Evolutionary conservation across 2,113 vertebrate species (phyloP).

Genomic region (Tiliqua scincoides): DNA sequence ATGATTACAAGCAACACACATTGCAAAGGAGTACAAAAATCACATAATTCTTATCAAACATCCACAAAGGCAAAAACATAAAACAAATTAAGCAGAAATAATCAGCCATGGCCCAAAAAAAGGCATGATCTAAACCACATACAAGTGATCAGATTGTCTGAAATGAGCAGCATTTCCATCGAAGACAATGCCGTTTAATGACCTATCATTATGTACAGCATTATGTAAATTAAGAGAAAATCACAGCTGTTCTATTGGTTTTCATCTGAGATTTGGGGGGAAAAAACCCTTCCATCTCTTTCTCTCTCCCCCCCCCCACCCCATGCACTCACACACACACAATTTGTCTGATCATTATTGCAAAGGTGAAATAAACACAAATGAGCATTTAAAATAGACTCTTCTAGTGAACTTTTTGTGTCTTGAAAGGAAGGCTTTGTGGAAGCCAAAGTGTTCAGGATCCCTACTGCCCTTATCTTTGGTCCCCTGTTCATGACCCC

Average conservation of each 20-base stretch:
- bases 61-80: conserved; percentile 37
- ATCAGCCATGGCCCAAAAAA: conserved; percentile 38
- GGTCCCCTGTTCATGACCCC: too few species aligned
- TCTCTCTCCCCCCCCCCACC: not conserved
- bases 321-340: not conserved
- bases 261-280: conserved; percentile 50
- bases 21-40: conserved; percentile 35
- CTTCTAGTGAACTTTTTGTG: not conserved
- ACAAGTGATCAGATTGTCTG: conserved; percentile 52
- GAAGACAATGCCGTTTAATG: conserved; percentile 66
- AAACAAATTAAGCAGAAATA: conserved; percentile 63
- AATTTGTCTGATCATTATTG: conserved; percentile 23
- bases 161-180: conserved; percentile 50
- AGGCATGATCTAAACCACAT: conserved; percentile 61
- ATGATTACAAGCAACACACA: not conserved
- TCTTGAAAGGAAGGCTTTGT: not conserved
- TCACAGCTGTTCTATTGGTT: conserved; percentile 44
- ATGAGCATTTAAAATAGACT: not conserved
- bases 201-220: conserved; percentile 48
- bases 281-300: conserved; percentile 35
- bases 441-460: not conserved
- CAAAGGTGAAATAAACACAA: not conserved
- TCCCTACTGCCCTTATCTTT: not conserved
- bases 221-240: conserved; percentile 42
- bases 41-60: conserved; percentile 39